Percentiles rank a stretch among this genome's conserved stretches.
Evolutionary conservation across 2,113 vertebrate species (phyloP).

Genomic region (Isichthys henryi): DNA sequence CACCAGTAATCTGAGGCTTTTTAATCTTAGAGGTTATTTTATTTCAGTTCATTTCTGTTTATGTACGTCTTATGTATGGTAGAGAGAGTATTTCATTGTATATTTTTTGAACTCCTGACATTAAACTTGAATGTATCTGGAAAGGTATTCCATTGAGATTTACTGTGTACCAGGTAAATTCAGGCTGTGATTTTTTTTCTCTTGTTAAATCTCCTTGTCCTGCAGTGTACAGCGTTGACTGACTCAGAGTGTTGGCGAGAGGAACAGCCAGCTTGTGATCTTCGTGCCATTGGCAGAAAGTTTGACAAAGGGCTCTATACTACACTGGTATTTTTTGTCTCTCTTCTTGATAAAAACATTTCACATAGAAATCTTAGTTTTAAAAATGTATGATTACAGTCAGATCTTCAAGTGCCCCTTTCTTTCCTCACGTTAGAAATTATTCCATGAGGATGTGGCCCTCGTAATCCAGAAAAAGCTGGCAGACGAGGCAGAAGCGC

Average conservation of each 20-base stretch:
- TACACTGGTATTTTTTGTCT: conserved; percentile 58
- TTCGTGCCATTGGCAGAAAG: conserved; percentile 70
- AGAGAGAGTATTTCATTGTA: background rate
- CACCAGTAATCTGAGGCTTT: background rate
- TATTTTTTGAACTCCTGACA: no score
- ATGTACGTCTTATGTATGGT: background rate
- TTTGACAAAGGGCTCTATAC: conserved; percentile 78
- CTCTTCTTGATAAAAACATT: background rate
- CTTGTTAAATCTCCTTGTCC: background rate
- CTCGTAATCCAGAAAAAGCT: conserved; percentile 57
- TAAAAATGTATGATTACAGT: background rate
- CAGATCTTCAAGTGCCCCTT: background rate
- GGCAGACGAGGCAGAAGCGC: conserved; percentile 52
- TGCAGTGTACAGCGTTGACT: conserved; percentile 58
- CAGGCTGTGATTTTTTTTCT: background rate
- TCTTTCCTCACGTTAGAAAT: conserved; percentile 48
- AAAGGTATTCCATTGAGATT: background rate
- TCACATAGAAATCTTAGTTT: background rate
- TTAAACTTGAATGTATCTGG: background rate
- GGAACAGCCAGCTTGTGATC: conserved; percentile 63
- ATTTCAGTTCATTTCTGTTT: background rate
- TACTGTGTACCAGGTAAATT: background rate
- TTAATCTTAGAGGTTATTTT: background rate
- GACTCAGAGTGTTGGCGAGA: conserved; percentile 49
- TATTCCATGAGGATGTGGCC: conserved; percentile 69